These are phyloP conservation scores for Palythoa grandiflora DNA, from an alignment of 92 coral and sea anemone genomes.

Conservation along the genomic window DNA sequence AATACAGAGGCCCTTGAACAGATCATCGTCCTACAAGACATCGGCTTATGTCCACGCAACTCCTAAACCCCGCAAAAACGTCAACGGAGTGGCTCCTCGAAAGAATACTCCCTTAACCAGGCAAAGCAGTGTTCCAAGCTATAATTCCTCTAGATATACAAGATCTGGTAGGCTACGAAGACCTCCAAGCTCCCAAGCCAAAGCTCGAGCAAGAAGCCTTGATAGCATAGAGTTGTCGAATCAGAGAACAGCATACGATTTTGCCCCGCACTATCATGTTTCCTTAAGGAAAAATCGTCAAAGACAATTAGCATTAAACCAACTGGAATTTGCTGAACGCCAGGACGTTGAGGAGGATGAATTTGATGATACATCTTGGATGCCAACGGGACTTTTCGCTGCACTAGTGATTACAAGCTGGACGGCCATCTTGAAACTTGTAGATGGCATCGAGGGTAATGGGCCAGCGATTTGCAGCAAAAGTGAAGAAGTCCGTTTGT, in stretches of 20 bases:
- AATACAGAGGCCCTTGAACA: not conserved
- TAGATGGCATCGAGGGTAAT: conserved; percentile 78
- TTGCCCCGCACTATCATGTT: conserved; percentile 35
- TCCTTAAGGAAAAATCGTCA: conserved; percentile 41
- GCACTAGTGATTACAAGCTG: conserved; percentile 77
- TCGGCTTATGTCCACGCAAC: conserved; percentile 67
- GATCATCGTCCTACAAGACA: conserved; percentile 46
- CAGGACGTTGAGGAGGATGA: conserved; percentile 30
- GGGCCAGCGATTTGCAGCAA: conserved; percentile 76
- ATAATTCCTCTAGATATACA: not conserved
- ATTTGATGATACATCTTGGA: conserved; percentile 69
- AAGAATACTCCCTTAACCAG: conserved; percentile 33
- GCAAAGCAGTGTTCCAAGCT: conserved; percentile 19
- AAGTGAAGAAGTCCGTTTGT: conserved; percentile 85
- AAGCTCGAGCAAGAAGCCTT: conserved; percentile 32
- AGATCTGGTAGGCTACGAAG: conserved; percentile 1
- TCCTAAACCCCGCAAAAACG: conserved; percentile 65
- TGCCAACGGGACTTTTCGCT: conserved; percentile 83
- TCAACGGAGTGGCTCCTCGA: conserved; percentile 58
- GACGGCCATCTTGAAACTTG: conserved; percentile 81
- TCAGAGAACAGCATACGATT: conserved; percentile 75
- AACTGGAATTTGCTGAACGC: conserved; percentile 35
- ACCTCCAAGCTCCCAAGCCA: not conserved
- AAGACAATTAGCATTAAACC: conserved; percentile 56
- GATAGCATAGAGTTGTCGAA: conserved; percentile 7